Evolutionary conservation across 2,797 vertebrate genomes (phyloP), one percentile per base, ranked within the genome.

Genomic region (Loriculus beryllinus): DNA sequence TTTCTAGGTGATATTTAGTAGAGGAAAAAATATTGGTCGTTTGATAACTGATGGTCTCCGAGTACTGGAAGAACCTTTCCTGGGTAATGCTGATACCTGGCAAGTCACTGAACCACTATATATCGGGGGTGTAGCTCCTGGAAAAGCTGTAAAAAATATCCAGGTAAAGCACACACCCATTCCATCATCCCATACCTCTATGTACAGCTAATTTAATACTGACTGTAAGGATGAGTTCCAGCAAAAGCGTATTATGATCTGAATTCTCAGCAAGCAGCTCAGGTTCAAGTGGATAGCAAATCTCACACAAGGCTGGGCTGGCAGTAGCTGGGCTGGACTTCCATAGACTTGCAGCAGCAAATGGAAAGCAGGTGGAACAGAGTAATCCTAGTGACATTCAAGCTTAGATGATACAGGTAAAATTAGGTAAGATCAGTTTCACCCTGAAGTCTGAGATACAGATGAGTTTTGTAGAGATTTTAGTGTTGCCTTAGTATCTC

Each of bases 111-210:
- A 96, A 65, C 98, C 98, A 14, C 96, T 99, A 86, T 99, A 99
- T 47, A 95, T 99, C 19, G 99, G 99, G 60, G 99, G 99, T 68
- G 98, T 99, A 84, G 98, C 99, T 79, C 98, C 98, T 2, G 98
- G 98, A 87, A 98, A 91, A 96, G 98, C 98, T 65, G 97, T 98
- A 49, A 99, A 98, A 96, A 99, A 99, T 93, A 98, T 99, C 79
- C 99, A 98, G 99, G 99, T 99, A 98, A 88, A 82, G 62, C 52
- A 69, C 33, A 79, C 48, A 49, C 25, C 6, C 13, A 26, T 86
- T 72, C 62, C 9, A 47, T 52, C 21, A 92, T 22, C 48, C 74
- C 47, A 42, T 7, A 48, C 12, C 25, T 79, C 67, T 57, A 7
- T 31, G 45, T 22, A 82, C 25, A 83, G 13, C 56, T 74, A 54